Base-by-base conservation (phyloP, 2,888 invertebrate species). In the Melieria picta region DNA sequence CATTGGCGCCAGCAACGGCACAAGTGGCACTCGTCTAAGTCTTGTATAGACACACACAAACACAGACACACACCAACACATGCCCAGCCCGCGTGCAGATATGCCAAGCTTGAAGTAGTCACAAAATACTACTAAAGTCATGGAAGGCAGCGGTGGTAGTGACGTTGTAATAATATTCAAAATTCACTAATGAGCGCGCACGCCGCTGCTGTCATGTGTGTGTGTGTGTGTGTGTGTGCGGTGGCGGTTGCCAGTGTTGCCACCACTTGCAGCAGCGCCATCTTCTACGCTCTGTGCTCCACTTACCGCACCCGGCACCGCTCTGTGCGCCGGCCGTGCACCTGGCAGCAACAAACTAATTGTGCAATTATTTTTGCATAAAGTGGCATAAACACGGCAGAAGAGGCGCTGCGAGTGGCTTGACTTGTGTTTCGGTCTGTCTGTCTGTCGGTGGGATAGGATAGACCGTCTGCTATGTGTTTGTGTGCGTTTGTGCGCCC, bases 311-410 rank as follows among this genome's bases (percentile, higher is more conserved):
- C 5, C n/a, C 64, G 45, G 11, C 46, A 52, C 64, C 48, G 61
- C 47, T 61, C 55, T 5, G 50, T 61, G 11, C 52, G 60, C 71
- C 56, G 43, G 63, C 50, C 65, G 55, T 65, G 30, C 62, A 58
- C 67, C 73, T 77, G 77, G 78, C 79, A 81, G 79, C 81, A 81
- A 80, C 82, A 84, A 84, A 84, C 84, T 84, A 84, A 84, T 84
- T 84, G 84, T 84, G 84, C 83, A 84, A 84, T 84, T 84, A 84
- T 84, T 84, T 84, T 84, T 82, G 81, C 84, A 84, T 84, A 84
- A 84, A 84, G 84, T 84, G 84, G 84, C 82, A 84, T 84, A 84
- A 84, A 84, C 83, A 84, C 83, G 80, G 79, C 80, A 81, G 83
- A 81, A 84, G 83, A 79, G 82, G 80, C 81, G 82, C 82, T 80